Evolutionary conservation across 2,797 vertebrate genomes (phyloP), one percentile per base, ranked within the genome.

Genomic region (Fundulus diaphanus): DNA sequence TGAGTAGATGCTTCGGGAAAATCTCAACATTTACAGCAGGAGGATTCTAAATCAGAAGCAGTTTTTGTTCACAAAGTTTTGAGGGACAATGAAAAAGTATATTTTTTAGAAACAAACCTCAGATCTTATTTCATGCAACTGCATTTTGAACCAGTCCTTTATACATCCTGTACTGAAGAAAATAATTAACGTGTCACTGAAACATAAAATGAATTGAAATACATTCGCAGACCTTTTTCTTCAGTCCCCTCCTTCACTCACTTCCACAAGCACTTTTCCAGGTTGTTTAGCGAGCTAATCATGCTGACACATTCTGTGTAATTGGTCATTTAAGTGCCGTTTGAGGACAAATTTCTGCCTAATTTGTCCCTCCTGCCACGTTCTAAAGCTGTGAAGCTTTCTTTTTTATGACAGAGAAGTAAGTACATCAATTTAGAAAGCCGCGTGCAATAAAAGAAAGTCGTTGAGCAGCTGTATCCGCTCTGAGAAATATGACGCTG

Each of bases 401-500:
- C 49, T 37, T 16, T n/a, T 51, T 51, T 72, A 69, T 54, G 31
- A 29, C 18, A 20, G 37, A 69, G 7, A 57, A 59, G 49, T 72
- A 78, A 68, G 72, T 61, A 46, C 13, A 65, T 67, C 74, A 42
- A 37, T 72, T 73, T 40, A 57, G 57, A 1, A 31, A 72, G 71
- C 20, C 0, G 48, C 12, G 0, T 13, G 73, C 2, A 48, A 65
- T 71, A 61, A 80, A 73, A 79, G 27, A 29, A 72, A 65, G 51
- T 33, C 57, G 31, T 6, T 29, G 61, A 33, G 72, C 40, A 27
- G 37, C 49, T 31, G 35, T 44, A 56, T 77, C 78, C 72, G 76
- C 54, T 75, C 57, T 20, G 1, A 78, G 66, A 83, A 83, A 83
- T 73, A 78, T 44, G 78, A 82, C 5, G 56, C 48, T 31, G 44